These are phyloP conservation scores for Danio kyathit DNA, from an alignment of 2,797 vertebrate species.

Conservation along the genomic window DNA sequence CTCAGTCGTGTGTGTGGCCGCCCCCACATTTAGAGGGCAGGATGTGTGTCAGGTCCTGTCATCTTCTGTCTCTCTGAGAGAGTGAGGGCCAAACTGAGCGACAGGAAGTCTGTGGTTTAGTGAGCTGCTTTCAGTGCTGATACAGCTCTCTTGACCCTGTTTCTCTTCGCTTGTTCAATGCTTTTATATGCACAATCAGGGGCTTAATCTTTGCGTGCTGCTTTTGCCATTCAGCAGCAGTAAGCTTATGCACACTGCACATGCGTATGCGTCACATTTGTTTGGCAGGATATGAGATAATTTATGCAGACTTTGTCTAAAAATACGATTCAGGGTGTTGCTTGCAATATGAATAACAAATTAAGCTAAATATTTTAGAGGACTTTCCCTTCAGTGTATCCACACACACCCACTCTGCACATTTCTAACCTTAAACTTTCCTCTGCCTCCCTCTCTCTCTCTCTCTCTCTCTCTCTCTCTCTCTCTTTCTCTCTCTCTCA, in stretches of 20 bases:
- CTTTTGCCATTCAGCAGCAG: neutral
- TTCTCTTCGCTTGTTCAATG: conserved; percentile 31
- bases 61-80: conserved; percentile 4
- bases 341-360: neutral
- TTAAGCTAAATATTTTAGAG: neutral
- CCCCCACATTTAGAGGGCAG: conserved; percentile 61
- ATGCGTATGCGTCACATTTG: neutral
- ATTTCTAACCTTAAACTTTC: neutral
- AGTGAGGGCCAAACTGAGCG: conserved; percentile 15
- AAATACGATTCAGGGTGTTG: neutral
- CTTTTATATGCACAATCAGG: conserved; percentile 25
- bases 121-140: conserved; percentile 39
- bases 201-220: conserved; percentile 30
- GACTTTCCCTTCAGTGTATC: conserved; percentile 19
- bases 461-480: conserved; percentile 16
- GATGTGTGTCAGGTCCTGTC: conserved; percentile 58
- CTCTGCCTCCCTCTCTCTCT: neutral
- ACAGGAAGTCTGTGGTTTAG: conserved; percentile 63
- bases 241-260: neutral
- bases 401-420: conserved; percentile 15
- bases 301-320: neutral
- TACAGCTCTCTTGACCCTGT: conserved; percentile 28
- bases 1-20: conserved; percentile 12
- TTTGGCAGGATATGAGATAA: neutral
- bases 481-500: conserved; percentile 9